Conservation (phyloP, 2,888 invertebrate genomes). For the Stenodera caucasica region DNA sequence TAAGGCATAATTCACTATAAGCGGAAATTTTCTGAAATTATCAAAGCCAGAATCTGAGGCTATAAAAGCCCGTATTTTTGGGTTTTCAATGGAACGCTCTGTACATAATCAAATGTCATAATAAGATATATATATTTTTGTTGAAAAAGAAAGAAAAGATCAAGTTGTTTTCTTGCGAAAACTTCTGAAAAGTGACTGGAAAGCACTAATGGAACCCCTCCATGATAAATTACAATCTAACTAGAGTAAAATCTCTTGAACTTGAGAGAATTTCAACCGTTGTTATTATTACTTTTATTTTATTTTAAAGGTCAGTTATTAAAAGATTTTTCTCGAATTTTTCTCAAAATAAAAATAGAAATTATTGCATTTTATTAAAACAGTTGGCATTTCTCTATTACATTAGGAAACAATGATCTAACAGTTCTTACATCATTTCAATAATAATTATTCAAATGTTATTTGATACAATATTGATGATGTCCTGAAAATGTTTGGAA, state of each 20-base stretch:
- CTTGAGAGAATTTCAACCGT: neutral
- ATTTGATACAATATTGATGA: neutral
- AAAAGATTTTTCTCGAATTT: no score
- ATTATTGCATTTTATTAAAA: neutral
- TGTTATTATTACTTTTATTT: no score
- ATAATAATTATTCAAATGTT: neutral
- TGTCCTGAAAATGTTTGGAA: neutral
- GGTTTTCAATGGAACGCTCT: no score
- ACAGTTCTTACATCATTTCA: neutral
- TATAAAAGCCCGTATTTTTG: no score
- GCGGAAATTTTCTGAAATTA: no score
- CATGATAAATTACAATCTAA: conserved; percentile 1
- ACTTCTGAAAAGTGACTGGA: neutral
- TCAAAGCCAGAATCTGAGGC: no score
- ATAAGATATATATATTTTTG: neutral
- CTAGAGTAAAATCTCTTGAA: neutral
- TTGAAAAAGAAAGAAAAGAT: neutral
- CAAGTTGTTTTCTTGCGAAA: neutral
- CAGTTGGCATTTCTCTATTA: neutral
- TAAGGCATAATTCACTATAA: no score
- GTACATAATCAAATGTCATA: neutral
- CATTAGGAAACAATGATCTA: neutral
- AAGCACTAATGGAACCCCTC: neutral
- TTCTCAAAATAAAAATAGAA: neutral
- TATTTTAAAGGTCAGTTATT: no score